Evolutionary conservation across 2,888 invertebrate species (phyloP).

Genomic region (Cyrtodaria siliqua): DNA sequence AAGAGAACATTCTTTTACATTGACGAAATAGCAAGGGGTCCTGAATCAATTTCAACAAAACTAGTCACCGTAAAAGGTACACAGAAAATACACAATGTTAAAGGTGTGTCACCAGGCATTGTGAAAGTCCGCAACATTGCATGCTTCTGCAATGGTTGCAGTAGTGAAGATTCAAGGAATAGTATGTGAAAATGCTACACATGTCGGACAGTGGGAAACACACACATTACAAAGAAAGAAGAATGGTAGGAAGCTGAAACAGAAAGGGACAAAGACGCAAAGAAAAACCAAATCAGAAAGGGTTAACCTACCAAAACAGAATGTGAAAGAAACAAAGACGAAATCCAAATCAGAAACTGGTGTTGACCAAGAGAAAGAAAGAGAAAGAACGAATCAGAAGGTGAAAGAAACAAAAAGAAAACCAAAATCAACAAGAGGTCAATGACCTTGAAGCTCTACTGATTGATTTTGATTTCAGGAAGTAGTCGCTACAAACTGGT

Average conservation of each 20-base stretch:
- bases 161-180: too few species aligned
- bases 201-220: constrained; percentile 13
- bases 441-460: too few species aligned
- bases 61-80: too few species aligned
- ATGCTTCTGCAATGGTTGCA: too few species aligned
- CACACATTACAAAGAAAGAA: constrained; percentile 5
- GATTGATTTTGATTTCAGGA: too few species aligned
- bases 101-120: constrained; percentile 8
- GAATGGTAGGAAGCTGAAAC: constrained; percentile 12
- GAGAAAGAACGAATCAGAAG: constrained; percentile 1
- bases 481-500: too few species aligned
- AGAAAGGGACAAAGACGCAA: constrained; percentile 11
- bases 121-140: too few species aligned
- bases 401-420: constrained; percentile 11
- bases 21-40: too few species aligned
- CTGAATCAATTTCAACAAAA: too few species aligned
- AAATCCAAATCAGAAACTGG: not conserved
- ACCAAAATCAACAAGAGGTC: not conserved
- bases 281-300: not conserved
- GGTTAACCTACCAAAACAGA: too few species aligned
- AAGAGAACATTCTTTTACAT: too few species aligned
- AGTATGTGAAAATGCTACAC: constrained; percentile 20
- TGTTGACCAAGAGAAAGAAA: constrained; percentile 3
- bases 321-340: not conserved
- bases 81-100: constrained; percentile 6